Evolutionary conservation across 30 jellyfish, hydroid and myxozoan species (phyloP), one percentile per base, ranked within the genome.

Genomic region (Aurelia coerulea): DNA sequence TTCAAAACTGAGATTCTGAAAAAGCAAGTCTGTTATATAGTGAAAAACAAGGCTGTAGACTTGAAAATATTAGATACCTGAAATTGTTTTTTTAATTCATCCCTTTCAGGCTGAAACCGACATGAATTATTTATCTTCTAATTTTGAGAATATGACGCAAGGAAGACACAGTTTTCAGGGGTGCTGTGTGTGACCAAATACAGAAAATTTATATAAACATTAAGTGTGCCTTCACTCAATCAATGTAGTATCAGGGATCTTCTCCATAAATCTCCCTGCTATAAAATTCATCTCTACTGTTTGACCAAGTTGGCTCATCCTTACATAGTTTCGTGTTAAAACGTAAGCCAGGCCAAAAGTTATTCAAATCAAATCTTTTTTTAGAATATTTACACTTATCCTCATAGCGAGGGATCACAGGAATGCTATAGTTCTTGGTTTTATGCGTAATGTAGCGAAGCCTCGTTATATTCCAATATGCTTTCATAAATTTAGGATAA

Each of bases 251-350:
- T 35, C 32, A 29, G 23, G 19, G 52, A 41, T 63, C 90, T 68
- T 86, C 84, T 19, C 96, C 96, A 34, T 51, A 41, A 29, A 42
- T 80, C 63, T 94, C 94, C 53, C 98, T 68, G 75, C 97, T 83
- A 17, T 29, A 69, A 71, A 83, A 94, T n/a, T 72, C 94, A 2
- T 49, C 72, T 14, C 59, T 35, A 14, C 89, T 77, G 65, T 63
- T 79, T 33, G 75, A n/a, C 98, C 98, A 94, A 33, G 67, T 62
- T 33, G 98, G 98, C 17, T 88, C 85, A 35, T 73, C 88, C 35
- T 88, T 84, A 65, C 98, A 94, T 14, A 86, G 98, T 75, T 84
- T 94, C 33, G 96, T 84, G 41, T 70, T 82, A 69, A 62, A 94
- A 50, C 97, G 89, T 16, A 76, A 70, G 13, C 80, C 89, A 10